These are phyloP conservation scores for Neria commutata DNA, from an alignment of 2,888 invertebrate genomes.

Conservation along the genomic window DNA sequence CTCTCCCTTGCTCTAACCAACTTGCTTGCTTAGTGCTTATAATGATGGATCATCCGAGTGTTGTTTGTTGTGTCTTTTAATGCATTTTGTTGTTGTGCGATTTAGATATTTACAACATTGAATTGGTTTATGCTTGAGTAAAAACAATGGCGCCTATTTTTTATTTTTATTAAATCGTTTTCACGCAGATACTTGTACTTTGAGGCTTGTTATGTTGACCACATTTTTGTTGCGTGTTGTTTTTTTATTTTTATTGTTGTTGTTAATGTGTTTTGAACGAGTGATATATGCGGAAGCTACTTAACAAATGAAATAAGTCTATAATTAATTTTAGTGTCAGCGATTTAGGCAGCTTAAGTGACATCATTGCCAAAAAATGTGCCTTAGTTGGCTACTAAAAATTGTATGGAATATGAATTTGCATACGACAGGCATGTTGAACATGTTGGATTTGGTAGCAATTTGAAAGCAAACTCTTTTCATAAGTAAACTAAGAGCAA, in stretches of 20 bases:
- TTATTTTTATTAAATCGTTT: too few relatives aligned
- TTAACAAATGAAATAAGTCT: not conserved
- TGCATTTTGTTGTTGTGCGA: not conserved
- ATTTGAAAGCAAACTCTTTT: too few relatives aligned
- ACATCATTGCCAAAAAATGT: too few relatives aligned
- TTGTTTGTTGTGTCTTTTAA: not conserved
- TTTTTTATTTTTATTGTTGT: not conserved
- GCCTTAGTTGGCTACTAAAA: too few relatives aligned
- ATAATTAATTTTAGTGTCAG: not conserved
- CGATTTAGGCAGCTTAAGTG: not conserved
- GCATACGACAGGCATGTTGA: too few relatives aligned
- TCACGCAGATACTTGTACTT: not conserved
- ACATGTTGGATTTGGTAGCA: too few relatives aligned
- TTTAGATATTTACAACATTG: not conserved
- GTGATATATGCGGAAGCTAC: not conserved
- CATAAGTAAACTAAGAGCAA: too few relatives aligned
- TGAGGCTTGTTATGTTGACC: not conserved
- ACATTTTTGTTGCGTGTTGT: not conserved
- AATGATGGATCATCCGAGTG: not conserved
- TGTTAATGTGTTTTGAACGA: not conserved
- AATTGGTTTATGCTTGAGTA: not conserved
- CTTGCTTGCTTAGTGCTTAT: not conserved
- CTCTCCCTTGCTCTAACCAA: too few relatives aligned
- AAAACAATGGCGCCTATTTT: not conserved
- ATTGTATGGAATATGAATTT: too few relatives aligned